Percentiles rank a stretch among this genome's conserved stretches.
Conservation (phyloP, 1,140 invertebrate genomes). For the Caenorhabditis briggsae region DNA sequence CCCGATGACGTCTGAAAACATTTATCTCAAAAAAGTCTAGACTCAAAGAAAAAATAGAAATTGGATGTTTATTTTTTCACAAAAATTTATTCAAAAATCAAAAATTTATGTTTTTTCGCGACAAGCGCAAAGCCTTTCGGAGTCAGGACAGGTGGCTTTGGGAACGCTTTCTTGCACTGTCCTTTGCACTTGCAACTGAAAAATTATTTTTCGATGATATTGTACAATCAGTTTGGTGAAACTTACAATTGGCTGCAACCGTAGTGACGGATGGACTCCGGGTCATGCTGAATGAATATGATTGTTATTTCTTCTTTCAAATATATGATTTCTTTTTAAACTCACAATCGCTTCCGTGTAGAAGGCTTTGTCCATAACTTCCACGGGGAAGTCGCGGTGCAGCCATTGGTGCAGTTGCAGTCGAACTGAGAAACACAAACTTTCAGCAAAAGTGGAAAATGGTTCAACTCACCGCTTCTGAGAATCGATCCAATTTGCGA, state of each 20-base stretch:
- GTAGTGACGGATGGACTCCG: neutral
- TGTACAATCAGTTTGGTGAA: neutral
- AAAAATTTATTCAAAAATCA: too few species aligned
- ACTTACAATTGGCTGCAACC: neutral
- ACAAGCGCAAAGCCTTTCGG: neutral
- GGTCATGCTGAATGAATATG: neutral
- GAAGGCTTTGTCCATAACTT: neutral
- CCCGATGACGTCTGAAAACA: too few species aligned
- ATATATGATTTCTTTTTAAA: neutral
- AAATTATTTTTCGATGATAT: neutral
- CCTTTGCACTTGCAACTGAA: neutral
- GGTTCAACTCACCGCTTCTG: too few species aligned
- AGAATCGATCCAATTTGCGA: too few species aligned
- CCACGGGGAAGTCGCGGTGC: neutral
- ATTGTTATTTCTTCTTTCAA: too few species aligned
- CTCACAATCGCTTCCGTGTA: neutral
- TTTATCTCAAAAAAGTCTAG: too few species aligned
- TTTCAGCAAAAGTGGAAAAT: too few species aligned
- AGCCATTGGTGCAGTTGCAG: neutral
- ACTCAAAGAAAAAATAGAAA: too few species aligned
- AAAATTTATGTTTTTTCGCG: neutral
- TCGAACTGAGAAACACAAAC: neutral
- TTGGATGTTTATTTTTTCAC: too few species aligned
- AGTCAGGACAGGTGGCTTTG: too few species aligned
- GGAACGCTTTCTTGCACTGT: too few species aligned